phyloP scores from a whole-genome alignment of 2,113 vertebrate species.

The Rutilus rutilus region DNA sequence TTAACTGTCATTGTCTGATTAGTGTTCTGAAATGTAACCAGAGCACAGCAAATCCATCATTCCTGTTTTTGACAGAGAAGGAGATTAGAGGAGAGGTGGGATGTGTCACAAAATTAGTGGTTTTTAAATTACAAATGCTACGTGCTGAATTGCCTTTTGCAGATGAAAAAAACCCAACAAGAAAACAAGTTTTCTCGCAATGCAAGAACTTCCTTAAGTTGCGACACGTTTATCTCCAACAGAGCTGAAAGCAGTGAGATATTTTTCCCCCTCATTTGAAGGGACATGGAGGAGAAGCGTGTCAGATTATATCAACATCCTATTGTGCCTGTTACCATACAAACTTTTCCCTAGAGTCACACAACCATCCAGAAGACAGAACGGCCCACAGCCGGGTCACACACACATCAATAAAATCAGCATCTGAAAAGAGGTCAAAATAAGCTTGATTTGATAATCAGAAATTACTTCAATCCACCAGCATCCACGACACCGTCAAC shows the following conservation, averaged over 20 bases:
- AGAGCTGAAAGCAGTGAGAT: constrained; percentile 10
- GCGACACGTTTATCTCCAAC: not conserved
- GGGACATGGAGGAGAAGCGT: constrained; percentile 4
- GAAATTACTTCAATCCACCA: not conserved
- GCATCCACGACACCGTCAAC: not conserved
- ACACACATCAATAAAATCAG: constrained; percentile 4
- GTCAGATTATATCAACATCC: constrained; percentile 40
- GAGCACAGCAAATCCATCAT: not conserved
- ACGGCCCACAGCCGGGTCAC: constrained; percentile 18
- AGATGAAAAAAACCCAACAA: not conserved
- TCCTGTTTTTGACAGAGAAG: not conserved
- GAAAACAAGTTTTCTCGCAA: not conserved
- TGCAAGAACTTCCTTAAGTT: constrained; percentile 12
- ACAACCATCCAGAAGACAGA: constrained; percentile 16
- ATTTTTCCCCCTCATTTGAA: constrained; percentile 4
- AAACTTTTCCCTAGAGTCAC: constrained; percentile 25
- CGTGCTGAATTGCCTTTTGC: not conserved
- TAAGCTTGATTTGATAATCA: constrained; percentile 3
- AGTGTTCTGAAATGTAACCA: not conserved
- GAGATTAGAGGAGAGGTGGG: not conserved
- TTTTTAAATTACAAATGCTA: not conserved
- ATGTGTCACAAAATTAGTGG: constrained; percentile 14
- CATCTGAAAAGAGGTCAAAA: constrained; percentile 10
- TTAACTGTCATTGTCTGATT: not conserved
- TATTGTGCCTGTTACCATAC: constrained; percentile 18